A percentile compares a stretch with the other conserved stretches of the same genome.
Evolutionary conservation across 1,140 invertebrate species (phyloP).

Genomic region (Araneus ventricosus): DNA sequence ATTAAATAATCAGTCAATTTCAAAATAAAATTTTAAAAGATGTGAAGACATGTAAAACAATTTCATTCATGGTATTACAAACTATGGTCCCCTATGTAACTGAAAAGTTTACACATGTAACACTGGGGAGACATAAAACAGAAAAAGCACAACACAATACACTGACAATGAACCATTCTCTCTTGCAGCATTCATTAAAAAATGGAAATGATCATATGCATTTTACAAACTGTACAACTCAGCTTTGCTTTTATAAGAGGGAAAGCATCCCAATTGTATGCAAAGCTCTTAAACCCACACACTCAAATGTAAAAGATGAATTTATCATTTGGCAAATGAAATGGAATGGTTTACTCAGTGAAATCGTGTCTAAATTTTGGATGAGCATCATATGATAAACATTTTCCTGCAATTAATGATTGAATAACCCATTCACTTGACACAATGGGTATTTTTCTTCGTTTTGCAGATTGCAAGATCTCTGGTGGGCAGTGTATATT

Average conservation of each 20-base stretch:
- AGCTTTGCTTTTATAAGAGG: background rate
- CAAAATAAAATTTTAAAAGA: background rate
- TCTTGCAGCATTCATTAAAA: background rate
- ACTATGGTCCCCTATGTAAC: background rate
- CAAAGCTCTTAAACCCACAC: background rate
- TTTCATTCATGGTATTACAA: background rate
- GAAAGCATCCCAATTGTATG: background rate
- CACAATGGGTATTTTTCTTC: slow-evolving; percentile 78
- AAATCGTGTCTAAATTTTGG: slow-evolving; percentile 77
- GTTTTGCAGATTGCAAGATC: slow-evolving; percentile 77
- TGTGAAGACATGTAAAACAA: background rate
- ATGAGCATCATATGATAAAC: slow-evolving; percentile 78
- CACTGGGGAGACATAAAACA: background rate
- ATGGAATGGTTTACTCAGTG: slow-evolving; percentile 38
- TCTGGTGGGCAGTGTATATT: slow-evolving; percentile 71
- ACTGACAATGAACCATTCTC: background rate
- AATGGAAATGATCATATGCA: slow-evolving; percentile 26
- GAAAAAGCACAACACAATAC: background rate
- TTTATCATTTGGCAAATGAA: background rate
- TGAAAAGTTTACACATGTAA: background rate
- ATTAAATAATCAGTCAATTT: background rate
- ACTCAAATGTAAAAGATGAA: slow-evolving; percentile 6
- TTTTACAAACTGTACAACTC: slow-evolving; percentile 43
- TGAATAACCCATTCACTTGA: slow-evolving; percentile 81
- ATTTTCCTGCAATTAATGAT: slow-evolving; percentile 79